A percentile compares a stretch with the other conserved stretches of the same genome.
Evolutionary conservation across 2,888 invertebrate genomes (phyloP).

Genomic region (Perizoma flavofasciatum): DNA sequence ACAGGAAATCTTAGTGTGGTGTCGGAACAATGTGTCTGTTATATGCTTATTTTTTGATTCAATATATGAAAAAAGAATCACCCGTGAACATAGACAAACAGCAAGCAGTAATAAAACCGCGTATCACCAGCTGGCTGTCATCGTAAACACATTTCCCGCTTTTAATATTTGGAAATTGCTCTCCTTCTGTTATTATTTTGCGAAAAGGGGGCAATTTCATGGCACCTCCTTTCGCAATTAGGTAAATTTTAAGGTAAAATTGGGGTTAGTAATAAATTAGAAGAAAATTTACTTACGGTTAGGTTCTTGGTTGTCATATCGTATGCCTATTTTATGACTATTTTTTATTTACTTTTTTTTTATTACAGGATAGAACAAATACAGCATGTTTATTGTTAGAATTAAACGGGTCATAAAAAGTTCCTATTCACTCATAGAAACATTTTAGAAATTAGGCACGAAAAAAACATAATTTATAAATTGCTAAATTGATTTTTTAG

Average conservation of each 20-base stretch:
- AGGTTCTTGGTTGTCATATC: neutral
- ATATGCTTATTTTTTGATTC: no score
- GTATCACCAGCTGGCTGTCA: conserved; percentile 57
- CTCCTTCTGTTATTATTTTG: conserved; percentile 28
- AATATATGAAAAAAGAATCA: conserved; percentile 13
- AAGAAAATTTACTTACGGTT: conserved; percentile 26
- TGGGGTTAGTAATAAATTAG: conserved; percentile 26
- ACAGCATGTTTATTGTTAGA: no score
- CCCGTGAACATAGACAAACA: conserved; percentile 25
- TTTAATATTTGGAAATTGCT: conserved; percentile 70
- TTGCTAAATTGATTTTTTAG: no score
- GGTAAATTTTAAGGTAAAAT: conserved; percentile 17
- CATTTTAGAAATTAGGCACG: no score
- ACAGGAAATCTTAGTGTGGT: no score
- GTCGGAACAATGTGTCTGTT: no score
- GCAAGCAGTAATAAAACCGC: conserved; percentile 47
- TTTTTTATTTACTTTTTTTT: no score
- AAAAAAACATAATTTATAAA: no score
- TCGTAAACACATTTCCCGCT: conserved; percentile 70
- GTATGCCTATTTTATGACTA: neutral
- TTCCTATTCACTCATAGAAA: no score
- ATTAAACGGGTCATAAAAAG: no score
- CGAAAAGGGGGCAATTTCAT: conserved; percentile 23
- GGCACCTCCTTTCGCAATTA: conserved; percentile 18
- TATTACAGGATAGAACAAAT: no score